Percentiles rank a stretch among this genome's conserved stretches.
These are phyloP conservation scores for Cerceris rybyensis DNA, from an alignment of 2,888 invertebrate species.

Conservation along the genomic window DNA sequence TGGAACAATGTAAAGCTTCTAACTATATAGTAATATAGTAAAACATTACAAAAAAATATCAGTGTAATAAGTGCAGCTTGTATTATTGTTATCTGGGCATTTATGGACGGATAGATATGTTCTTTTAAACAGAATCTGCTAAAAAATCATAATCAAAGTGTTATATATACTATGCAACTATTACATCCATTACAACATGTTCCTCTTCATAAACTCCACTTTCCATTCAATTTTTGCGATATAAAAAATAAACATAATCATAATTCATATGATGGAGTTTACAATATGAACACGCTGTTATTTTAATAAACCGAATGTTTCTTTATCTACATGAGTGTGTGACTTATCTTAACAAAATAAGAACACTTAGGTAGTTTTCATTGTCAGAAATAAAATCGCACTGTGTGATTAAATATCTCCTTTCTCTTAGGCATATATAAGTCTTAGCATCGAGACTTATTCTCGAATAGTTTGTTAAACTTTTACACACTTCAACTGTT, in stretches of 20 bases:
- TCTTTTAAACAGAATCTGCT: constrained; percentile 45
- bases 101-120: constrained; percentile 73
- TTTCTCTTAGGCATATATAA: neutral
- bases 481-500: neutral
- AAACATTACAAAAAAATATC: neutral
- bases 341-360: constrained; percentile 7
- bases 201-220: neutral
- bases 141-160: constrained; percentile 4
- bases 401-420: constrained; percentile 2
- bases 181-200: neutral
- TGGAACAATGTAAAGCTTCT: constrained; percentile 23
- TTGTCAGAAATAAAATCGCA: neutral
- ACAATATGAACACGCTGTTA: neutral
- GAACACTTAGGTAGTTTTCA: constrained; percentile 20
- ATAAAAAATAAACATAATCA: too few relatives aligned
- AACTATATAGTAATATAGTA: constrained; percentile 20
- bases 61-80: neutral
- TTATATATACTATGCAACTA: neutral
- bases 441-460: neutral
- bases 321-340: neutral
- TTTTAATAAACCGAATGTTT: constrained; percentile 1
- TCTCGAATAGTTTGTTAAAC: constrained; percentile 2
- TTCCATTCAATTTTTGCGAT: too few relatives aligned
- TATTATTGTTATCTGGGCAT: constrained; percentile 47
- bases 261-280: too few relatives aligned